These are phyloP conservation scores for Macrotis lagotis DNA, from an alignment of 2,113 vertebrate species.

Conservation along the genomic window DNA sequence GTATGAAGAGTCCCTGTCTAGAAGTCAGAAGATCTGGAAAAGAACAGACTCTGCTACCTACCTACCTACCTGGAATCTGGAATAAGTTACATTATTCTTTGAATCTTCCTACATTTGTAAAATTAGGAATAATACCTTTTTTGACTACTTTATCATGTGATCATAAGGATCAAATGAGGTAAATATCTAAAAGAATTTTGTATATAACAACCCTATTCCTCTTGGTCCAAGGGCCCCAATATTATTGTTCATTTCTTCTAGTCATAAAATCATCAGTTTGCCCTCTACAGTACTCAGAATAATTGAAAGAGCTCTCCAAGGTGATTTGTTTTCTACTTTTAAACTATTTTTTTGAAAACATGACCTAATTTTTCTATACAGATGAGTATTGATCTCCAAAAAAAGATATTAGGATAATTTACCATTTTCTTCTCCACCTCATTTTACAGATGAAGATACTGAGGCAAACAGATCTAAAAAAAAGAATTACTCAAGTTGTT, in stretches of 20 bases:
- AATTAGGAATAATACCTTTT: background rate
- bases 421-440: too few species aligned
- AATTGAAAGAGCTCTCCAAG: background rate
- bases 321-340: background rate
- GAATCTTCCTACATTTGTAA: background rate
- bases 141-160: background rate
- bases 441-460: too few species aligned
- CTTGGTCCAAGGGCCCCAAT: background rate
- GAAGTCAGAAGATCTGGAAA: background rate
- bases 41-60: background rate
- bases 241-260: background rate
- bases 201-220: background rate
- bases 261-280: background rate
- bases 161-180: background rate
- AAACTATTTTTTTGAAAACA: background rate
- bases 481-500: too few species aligned
- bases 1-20: background rate
- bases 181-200: background rate
- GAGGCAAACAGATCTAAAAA: too few species aligned
- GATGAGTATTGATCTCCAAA: background rate
- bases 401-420: background rate
- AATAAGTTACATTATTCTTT: background rate
- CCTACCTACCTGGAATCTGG: background rate
- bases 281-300: background rate
- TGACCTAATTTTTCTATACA: background rate